Percentiles rank a stretch among this genome's conserved stretches.
phyloP scores from a whole-genome alignment of 2,888 invertebrate genomes.

The Epinotia bilunana region DNA sequence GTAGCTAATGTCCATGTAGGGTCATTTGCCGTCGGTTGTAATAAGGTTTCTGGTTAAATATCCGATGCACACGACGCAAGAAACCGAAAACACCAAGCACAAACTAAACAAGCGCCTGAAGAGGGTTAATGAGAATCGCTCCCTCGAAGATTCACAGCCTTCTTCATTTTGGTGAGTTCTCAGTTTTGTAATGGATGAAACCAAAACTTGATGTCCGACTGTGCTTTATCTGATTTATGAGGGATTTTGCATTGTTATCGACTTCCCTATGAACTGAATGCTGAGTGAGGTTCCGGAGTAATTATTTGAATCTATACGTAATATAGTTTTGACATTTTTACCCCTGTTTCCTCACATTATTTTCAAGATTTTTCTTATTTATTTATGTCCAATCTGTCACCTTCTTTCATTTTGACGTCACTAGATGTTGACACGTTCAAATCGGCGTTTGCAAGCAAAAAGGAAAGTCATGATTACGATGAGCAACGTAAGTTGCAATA shows the following conservation, averaged over 20 bases:
- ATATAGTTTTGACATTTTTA: slow-evolving; percentile 3
- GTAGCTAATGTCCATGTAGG: neutral
- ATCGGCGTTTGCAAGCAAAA: neutral
- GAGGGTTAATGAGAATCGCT: no score
- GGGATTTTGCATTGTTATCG: neutral
- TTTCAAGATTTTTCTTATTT: slow-evolving; percentile 3
- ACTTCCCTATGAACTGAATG: neutral
- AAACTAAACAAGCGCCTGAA: neutral
- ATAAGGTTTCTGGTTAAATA: neutral
- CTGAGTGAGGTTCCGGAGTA: neutral
- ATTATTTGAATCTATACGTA: neutral
- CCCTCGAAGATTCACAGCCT: no score
- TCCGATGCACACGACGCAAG: neutral
- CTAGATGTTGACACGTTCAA: neutral
- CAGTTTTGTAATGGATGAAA: neutral
- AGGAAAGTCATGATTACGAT: neutral
- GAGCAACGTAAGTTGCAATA: no score
- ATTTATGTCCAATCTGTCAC: neutral
- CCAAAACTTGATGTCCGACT: neutral
- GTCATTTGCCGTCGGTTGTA: no score
- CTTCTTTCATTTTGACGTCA: neutral
- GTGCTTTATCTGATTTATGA: neutral
- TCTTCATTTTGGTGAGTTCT: neutral
- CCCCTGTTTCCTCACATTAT: neutral
- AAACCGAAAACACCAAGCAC: neutral